phyloP scores from a whole-genome alignment of 1,140 invertebrate species.

The Heliothis virescens region DNA sequence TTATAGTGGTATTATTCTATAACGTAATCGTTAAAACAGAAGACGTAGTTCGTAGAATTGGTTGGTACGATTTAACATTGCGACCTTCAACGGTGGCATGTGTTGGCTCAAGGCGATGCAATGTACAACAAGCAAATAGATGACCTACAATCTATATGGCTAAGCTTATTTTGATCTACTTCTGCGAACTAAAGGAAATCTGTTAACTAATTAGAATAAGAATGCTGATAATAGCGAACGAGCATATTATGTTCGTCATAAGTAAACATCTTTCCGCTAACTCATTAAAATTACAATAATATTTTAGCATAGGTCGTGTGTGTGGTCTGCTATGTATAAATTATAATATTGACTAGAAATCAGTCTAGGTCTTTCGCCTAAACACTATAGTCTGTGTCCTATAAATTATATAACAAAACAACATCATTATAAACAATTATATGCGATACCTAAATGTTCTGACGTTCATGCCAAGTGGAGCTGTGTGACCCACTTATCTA shows the following conservation, averaged over 20 bases:
- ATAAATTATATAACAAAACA: not conserved
- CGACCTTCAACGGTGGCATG: slow-evolving; percentile 52
- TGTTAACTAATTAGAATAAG: slow-evolving; percentile 30
- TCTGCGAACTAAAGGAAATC: slow-evolving; percentile 2
- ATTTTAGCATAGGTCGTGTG: not conserved
- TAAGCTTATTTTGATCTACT: slow-evolving; percentile 34
- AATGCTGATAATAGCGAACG: not conserved
- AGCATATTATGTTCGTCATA: not conserved
- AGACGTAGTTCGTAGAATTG: slow-evolving; percentile 39
- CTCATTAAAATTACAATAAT: not conserved
- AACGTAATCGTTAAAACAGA: slow-evolving; percentile 11
- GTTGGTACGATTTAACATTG: slow-evolving; percentile 35
- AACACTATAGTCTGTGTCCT: not conserved
- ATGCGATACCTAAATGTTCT: not conserved
- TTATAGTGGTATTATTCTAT: slow-evolving; percentile 15
- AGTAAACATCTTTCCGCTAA: not conserved
- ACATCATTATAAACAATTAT: not conserved
- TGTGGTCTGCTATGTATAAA: not conserved
- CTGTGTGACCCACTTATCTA: slow-evolving; percentile 33
- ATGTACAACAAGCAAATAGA: slow-evolving; percentile 23
- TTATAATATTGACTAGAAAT: not conserved
- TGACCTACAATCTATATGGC: slow-evolving; percentile 46
- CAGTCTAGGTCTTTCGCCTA: not conserved
- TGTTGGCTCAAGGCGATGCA: slow-evolving; percentile 51
- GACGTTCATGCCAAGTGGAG: slow-evolving; percentile 3